phyloP scores from a whole-genome alignment of 2,113 vertebrate species.

The Alethe diademata region DNA sequence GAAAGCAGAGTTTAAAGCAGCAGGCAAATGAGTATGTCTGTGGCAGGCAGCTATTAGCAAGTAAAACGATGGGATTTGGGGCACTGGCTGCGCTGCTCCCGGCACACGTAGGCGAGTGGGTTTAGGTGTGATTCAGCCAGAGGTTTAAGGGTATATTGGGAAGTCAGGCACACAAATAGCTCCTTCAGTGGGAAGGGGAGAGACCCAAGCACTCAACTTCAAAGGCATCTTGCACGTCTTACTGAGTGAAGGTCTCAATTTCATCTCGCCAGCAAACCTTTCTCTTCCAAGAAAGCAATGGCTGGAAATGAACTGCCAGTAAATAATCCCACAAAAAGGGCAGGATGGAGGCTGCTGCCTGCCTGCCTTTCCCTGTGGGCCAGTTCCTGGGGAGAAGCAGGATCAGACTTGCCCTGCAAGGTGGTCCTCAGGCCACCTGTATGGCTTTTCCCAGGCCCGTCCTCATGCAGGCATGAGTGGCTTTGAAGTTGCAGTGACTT shows the following conservation, averaged over 20 bases:
- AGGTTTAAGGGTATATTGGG: neutral
- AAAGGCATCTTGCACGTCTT: neutral
- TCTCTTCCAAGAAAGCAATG: neutral
- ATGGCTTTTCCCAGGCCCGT: neutral
- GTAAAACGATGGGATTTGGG: neutral
- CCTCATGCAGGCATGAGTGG: accelerated
- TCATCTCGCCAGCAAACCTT: neutral
- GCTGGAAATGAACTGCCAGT: neutral
- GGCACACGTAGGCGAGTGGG: neutral
- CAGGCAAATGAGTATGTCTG: neutral
- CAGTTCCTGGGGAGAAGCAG: neutral
- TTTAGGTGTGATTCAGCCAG: neutral
- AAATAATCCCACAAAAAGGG: neutral
- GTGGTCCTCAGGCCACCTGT: neutral
- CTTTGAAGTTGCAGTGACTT: neutral
- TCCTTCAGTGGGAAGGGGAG: neutral
- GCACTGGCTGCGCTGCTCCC: neutral
- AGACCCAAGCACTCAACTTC: neutral
- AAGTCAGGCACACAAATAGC: neutral
- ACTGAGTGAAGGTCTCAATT: neutral
- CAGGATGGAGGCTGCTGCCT: neutral
- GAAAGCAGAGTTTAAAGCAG: neutral
- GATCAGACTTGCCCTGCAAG: neutral
- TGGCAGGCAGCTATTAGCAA: neutral
- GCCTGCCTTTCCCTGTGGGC: neutral